Conservation (phyloP, 2,888 invertebrate genomes). For the Chymomyza procnemis region DNA sequence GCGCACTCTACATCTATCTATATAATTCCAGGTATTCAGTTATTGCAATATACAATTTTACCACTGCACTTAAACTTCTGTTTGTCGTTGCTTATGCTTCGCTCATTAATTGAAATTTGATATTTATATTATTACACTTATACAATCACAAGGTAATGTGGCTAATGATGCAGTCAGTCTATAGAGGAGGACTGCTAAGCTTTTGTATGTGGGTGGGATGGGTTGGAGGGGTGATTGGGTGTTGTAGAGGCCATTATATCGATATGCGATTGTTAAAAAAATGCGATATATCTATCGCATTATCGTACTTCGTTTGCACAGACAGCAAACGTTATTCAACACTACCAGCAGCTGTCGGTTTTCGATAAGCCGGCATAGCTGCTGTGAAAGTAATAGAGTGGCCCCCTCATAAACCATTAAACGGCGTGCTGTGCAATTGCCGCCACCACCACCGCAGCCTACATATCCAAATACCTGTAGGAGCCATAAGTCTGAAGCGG, state of each 20-base stretch:
- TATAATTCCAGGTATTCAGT: too few species aligned
- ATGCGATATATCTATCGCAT: not conserved
- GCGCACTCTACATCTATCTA: not conserved
- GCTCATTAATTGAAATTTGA: not conserved
- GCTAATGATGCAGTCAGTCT: not conserved
- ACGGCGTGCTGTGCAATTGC: not conserved
- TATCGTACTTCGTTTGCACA: not conserved
- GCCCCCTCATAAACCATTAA: too few species aligned
- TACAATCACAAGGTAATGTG: not conserved
- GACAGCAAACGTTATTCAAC: not conserved
- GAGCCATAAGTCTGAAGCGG: not conserved
- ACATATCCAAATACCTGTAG: not conserved
- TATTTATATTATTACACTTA: not conserved
- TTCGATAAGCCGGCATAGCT: not conserved
- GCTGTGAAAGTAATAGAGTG: not conserved
- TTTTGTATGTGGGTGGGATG: not conserved
- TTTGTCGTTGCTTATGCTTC: not conserved
- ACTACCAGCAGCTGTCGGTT: not conserved
- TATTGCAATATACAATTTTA: not conserved
- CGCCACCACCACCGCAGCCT: too few species aligned
- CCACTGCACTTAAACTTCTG: not conserved
- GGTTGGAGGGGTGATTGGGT: too few species aligned
- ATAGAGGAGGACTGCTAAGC: too few species aligned
- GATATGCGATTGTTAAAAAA: too few species aligned
- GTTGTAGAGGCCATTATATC: not conserved